Percentiles rank a stretch among this genome's conserved stretches.
Conservation (phyloP, 1,140 invertebrate genomes). For the Papilio glaucus region DNA sequence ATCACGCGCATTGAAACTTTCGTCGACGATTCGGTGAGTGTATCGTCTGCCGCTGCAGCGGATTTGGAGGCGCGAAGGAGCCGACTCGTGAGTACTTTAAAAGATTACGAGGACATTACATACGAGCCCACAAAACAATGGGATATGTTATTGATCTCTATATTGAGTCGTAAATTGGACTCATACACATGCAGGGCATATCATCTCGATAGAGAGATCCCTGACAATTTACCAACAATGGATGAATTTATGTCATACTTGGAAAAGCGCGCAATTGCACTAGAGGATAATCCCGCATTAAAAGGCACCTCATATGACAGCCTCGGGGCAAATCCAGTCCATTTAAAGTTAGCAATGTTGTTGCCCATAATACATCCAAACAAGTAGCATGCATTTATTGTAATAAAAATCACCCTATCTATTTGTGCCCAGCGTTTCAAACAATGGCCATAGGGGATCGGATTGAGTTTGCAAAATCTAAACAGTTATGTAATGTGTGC, state of each 20-base stretch:
- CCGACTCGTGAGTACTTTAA: background rate
- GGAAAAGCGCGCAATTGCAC: slow-evolving; percentile 47
- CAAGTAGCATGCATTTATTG: no score
- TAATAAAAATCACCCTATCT: slow-evolving; percentile 36
- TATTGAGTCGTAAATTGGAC: slow-evolving; percentile 43
- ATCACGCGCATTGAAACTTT: background rate
- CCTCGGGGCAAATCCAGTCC: no score
- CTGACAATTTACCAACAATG: slow-evolving; percentile 40
- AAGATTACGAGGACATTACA: background rate
- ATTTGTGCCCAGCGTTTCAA: slow-evolving; percentile 42
- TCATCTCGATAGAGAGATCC: slow-evolving; percentile 44
- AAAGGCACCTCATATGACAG: background rate
- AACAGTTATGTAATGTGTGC: slow-evolving; percentile 39
- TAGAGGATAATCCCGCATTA: slow-evolving; percentile 36
- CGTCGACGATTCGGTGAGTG: background rate
- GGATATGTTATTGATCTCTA: slow-evolving; percentile 47
- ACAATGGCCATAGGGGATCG: slow-evolving; percentile 20
- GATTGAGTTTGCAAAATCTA: slow-evolving; percentile 14
- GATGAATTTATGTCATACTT: slow-evolving; percentile 43
- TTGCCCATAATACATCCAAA: slow-evolving; percentile 31
- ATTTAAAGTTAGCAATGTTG: slow-evolving; percentile 36
- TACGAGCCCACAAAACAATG: no score
- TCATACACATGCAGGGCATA: slow-evolving; percentile 41
- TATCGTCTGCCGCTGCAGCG: background rate
- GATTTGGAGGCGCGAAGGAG: background rate